Conservation (phyloP, 1,140 invertebrate species). For the Drosophila tropicalis region DNA sequence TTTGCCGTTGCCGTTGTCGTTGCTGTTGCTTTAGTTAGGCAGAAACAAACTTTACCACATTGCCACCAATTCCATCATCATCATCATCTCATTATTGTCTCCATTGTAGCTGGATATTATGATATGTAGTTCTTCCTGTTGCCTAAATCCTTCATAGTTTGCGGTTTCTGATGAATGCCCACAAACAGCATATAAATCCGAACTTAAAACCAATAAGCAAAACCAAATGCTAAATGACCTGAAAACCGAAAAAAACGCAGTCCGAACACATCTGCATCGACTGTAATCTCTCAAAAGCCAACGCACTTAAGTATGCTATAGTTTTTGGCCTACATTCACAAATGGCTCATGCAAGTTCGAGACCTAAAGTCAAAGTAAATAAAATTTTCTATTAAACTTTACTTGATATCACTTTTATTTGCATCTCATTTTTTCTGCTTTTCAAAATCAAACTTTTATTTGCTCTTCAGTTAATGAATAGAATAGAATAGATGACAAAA, state of each 20-base stretch:
- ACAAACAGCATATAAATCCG: background rate
- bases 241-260: too few species aligned
- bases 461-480: background rate
- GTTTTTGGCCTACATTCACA: too few species aligned
- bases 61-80: slow-evolving; percentile 37
- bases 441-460: background rate
- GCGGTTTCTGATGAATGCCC: background rate
- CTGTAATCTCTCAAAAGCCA: too few species aligned
- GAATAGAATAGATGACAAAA: slow-evolving; percentile 12
- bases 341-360: too few species aligned
- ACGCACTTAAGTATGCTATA: too few species aligned
- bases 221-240: background rate
- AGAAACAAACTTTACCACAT: slow-evolving; percentile 53
- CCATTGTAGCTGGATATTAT: background rate
- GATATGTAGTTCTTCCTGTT: background rate
- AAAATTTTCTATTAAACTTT: background rate
- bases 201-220: background rate
- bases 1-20: slow-evolving; percentile 10
- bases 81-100: background rate
- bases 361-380: background rate
- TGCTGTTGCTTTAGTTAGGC: slow-evolving; percentile 23
- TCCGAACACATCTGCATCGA: background rate
- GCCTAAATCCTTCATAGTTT: background rate
- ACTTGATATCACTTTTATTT: background rate
- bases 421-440: background rate